These are phyloP conservation scores for Brachionus asplanchnoidis DNA, from an alignment of 1,140 invertebrate genomes.

Conservation along the genomic window DNA sequence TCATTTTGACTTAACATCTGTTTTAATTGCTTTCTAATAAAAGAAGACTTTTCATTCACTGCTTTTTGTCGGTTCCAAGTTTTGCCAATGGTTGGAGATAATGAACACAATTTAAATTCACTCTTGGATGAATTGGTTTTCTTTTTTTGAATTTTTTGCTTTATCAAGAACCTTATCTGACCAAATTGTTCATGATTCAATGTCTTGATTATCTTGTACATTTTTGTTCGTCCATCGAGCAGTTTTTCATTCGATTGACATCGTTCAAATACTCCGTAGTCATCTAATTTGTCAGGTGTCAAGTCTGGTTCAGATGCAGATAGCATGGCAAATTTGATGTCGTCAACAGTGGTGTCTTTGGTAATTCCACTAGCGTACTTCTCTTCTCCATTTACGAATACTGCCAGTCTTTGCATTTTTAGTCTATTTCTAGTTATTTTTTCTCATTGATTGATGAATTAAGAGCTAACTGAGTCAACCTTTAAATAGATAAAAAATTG, in stretches of 20 bases:
- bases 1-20: not conserved
- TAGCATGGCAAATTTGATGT: conserved; percentile 38
- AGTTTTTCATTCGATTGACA: not conserved
- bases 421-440: not conserved
- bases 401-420: conserved; percentile 19
- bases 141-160: conserved; percentile 11
- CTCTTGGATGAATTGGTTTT: not conserved
- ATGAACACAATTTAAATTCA: conserved; percentile 1
- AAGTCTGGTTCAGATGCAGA: not conserved
- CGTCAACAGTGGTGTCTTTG: conserved; percentile 25
- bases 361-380: conserved; percentile 30
- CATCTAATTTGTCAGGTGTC: not conserved
- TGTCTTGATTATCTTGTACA: not conserved
- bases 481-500: not conserved
- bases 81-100: conserved; percentile 12
- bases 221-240: conserved; percentile 24
- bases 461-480: not conserved
- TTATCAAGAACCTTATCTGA: not conserved
- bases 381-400: conserved; percentile 17
- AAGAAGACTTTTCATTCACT: not conserved
- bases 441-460: not conserved
- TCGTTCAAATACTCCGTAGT: conserved; percentile 27
- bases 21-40: conserved; percentile 22
- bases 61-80: conserved; percentile 7
- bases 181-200: not conserved